phyloP scores from a whole-genome alignment of 2,888 invertebrate species.

The Dichetophora obliterata region DNA sequence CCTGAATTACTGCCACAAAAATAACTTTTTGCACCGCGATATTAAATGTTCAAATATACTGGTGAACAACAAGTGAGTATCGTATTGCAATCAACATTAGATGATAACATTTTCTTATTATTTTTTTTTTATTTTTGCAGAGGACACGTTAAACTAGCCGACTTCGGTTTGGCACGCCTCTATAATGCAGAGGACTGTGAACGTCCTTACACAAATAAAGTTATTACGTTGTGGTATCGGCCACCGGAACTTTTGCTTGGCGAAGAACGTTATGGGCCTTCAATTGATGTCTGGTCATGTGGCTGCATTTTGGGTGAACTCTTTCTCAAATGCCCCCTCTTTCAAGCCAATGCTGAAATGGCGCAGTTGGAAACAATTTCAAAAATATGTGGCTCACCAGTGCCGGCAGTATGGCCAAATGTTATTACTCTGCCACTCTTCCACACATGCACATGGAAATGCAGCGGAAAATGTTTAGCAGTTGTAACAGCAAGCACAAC shows the following conservation, averaged over 20 bases:
- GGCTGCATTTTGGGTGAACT: conserved; percentile 99
- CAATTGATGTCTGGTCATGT: conserved; percentile 99
- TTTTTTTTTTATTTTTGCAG: conserved; percentile 71
- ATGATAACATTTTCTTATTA: neutral
- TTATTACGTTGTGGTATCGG: conserved; percentile 98
- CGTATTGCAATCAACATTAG: neutral
- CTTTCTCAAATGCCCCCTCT: conserved; percentile 94
- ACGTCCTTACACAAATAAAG: conserved; percentile 97
- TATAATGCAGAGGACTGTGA: conserved; percentile 96
- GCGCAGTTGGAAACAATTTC: conserved; percentile 95
- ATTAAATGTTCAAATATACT: conserved; percentile 99
- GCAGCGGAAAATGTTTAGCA: conserved; percentile 61
- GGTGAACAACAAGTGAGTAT: conserved; percentile 94
- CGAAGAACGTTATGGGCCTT: conserved; percentile 96
- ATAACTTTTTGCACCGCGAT: conserved; percentile 97
- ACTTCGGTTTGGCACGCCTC: conserved; percentile 96
- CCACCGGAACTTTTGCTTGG: conserved; percentile 97
- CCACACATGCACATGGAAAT: conserved; percentile 71
- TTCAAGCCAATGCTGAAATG: conserved; percentile 94
- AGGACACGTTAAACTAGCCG: conserved; percentile 98
- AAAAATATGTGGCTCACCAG: conserved; percentile 93
- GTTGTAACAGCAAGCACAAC: conserved; percentile 52
- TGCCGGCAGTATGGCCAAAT: conserved; percentile 96
- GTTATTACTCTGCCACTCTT: conserved; percentile 94
- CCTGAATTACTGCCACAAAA: conserved; percentile 96